Conservation (phyloP, 2,888 invertebrate genomes). For the Operophtera brumata region DNA sequence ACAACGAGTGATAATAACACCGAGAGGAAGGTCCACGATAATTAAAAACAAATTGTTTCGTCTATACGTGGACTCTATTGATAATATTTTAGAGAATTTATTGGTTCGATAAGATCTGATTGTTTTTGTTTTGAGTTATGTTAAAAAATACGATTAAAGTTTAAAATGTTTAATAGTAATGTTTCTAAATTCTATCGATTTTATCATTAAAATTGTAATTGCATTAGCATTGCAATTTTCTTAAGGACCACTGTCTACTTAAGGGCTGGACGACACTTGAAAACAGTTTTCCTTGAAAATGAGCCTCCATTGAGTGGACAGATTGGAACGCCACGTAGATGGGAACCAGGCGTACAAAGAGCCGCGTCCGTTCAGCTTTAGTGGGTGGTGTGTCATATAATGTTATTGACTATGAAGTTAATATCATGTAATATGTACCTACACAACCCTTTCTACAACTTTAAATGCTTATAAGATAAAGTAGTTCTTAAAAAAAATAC, state of each 20-base stretch:
- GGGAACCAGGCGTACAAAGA: not conserved
- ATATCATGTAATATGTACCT: constrained; percentile 28
- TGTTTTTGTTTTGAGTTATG: constrained; percentile 20
- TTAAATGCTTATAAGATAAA: constrained; percentile 53
- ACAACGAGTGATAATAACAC: constrained; percentile 48
- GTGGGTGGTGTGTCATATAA: constrained; percentile 3
- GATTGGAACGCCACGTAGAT: not conserved
- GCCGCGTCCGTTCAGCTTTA: constrained; percentile 1
- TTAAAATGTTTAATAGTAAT: constrained; percentile 27
- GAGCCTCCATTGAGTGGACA: too few relatives aligned
- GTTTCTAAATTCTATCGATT: constrained; percentile 39
- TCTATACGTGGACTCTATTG: constrained; percentile 36
- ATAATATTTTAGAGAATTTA: constrained; percentile 56
- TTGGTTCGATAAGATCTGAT: constrained; percentile 50
- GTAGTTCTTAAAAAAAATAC: constrained; percentile 29
- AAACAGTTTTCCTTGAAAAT: too few relatives aligned
- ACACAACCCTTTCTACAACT: constrained; percentile 58
- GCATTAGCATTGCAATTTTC: constrained; percentile 49
- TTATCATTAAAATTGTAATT: constrained; percentile 36
- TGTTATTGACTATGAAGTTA: constrained; percentile 35
- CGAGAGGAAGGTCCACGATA: constrained; percentile 50
- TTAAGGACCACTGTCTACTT: not conserved
- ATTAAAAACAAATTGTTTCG: not conserved
- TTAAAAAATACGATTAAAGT: constrained; percentile 17
- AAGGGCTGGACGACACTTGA: not conserved